Evolutionary conservation across 1,140 invertebrate species (phyloP).

Genomic region (Xylocopa sonorina): DNA sequence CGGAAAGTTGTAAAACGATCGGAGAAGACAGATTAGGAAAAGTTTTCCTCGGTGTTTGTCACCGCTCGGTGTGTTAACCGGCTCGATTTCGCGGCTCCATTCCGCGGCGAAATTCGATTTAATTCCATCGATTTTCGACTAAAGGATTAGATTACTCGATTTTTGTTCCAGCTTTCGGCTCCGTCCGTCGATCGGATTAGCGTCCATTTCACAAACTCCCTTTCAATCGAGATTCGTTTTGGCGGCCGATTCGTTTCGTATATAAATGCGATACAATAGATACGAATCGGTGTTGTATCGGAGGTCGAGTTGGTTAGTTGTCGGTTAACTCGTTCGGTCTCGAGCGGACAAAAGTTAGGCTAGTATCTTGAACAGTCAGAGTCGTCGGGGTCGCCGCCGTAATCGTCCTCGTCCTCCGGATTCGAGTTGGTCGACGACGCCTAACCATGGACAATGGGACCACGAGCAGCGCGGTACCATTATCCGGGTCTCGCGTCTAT

Average conservation of each 20-base stretch:
- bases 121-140: constrained; percentile 57
- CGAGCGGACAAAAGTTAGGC: constrained; percentile 25
- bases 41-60: constrained; percentile 18
- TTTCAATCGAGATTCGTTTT: constrained; percentile 38
- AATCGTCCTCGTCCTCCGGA: constrained; percentile 66
- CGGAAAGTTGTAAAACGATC: no score
- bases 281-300: constrained; percentile 31
- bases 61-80: constrained; percentile 15
- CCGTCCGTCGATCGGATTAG: constrained; percentile 41
- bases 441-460: constrained; percentile 71
- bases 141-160: constrained; percentile 60
- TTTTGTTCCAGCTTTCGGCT: constrained; percentile 58
- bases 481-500: constrained; percentile 80
- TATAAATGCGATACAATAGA: no score
- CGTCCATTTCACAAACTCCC: constrained; percentile 50
- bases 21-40: neutral
- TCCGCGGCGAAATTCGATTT: constrained; percentile 46
- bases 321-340: constrained; percentile 19
- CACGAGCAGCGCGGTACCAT: constrained; percentile 74
- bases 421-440: constrained; percentile 65
- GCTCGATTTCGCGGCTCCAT: constrained; percentile 34
- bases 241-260: neutral
- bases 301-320: no score
- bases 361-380: constrained; percentile 71
- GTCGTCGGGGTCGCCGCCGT: constrained; percentile 60